Conservation (phyloP, 2,888 invertebrate genomes). For the Cephus rjabovi region DNA sequence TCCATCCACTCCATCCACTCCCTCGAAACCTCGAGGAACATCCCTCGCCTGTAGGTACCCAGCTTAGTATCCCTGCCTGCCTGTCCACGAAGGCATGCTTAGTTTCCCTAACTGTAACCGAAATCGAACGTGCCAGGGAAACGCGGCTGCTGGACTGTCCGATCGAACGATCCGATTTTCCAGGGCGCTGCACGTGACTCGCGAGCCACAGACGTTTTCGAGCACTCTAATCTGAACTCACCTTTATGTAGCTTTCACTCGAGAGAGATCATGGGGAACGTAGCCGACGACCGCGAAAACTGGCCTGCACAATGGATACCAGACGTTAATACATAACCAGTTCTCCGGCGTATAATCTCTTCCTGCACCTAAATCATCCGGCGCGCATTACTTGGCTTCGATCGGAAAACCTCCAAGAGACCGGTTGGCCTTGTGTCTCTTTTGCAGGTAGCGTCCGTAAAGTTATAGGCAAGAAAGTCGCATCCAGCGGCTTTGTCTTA, state of each 20-base stretch:
- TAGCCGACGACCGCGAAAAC: background rate
- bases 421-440: conserved; percentile 7
- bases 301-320: background rate
- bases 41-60: background rate
- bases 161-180: conserved; percentile 23
- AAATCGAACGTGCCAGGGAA: background rate
- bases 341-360: background rate
- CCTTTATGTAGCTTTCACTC: background rate
- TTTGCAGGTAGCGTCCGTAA: background rate
- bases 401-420: conserved; percentile 1
- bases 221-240: background rate
- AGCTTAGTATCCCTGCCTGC: background rate
- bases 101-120: background rate
- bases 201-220: background rate
- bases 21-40: background rate
- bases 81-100: background rate
- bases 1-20: background rate
- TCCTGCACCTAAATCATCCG: conserved; percentile 3
- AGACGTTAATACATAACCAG: background rate
- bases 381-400: background rate
- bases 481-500: background rate
- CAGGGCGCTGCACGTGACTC: conserved; percentile 12
- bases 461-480: background rate
- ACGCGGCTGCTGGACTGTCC: background rate
- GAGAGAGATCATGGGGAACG: background rate